Conservation (phyloP, 2,797 vertebrate genomes). For the Sarcophilus harrisii region DNA sequence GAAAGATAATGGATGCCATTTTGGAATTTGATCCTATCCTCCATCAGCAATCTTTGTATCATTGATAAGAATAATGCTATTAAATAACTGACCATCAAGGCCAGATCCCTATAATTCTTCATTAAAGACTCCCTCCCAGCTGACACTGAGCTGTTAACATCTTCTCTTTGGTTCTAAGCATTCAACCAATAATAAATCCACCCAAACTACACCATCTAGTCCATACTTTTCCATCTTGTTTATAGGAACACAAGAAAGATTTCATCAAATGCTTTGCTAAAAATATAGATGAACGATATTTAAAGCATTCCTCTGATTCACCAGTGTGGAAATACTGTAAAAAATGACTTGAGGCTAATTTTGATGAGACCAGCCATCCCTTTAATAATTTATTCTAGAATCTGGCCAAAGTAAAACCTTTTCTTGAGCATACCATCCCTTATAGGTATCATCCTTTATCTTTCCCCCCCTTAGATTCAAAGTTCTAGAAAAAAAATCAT, state of each 20-base stretch:
- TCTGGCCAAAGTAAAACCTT: neutral
- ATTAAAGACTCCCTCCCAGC: no score
- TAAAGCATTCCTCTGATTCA: neutral
- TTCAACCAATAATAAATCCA: no score
- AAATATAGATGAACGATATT: neutral
- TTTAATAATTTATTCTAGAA: neutral
- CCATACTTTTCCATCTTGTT: neutral
- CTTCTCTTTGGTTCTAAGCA: no score
- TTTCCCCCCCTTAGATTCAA: neutral
- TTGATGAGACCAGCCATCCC: neutral
- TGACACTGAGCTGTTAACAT: no score
- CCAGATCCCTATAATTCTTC: no score
- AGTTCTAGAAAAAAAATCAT: neutral
- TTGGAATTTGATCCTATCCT: no score
- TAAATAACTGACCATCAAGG: no score
- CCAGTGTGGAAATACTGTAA: neutral
- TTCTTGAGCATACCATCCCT: neutral
- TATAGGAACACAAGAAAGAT: neutral
- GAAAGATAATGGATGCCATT: no score
- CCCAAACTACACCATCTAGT: no score
- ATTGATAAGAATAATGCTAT: no score
- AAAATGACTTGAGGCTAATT: neutral
- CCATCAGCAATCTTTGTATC: no score
- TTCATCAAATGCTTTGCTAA: neutral
- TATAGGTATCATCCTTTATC: neutral